Evolutionary conservation across 2,888 invertebrate species (phyloP).

Genomic region (Brachypalpus laphriformis): DNA sequence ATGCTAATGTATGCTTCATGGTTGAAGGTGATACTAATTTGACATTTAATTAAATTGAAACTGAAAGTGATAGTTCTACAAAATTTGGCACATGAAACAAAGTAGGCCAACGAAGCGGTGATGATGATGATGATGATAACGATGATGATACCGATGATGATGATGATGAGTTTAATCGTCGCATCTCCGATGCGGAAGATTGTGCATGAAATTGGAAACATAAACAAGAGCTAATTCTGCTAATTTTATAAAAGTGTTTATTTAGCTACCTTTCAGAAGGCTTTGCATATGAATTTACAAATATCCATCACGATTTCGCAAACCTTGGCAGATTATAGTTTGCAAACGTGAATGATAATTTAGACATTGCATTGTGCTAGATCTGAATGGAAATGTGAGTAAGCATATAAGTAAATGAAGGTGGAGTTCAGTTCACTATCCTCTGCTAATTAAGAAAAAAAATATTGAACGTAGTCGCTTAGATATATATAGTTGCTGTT

Average conservation of each 20-base stretch:
- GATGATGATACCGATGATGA: no score
- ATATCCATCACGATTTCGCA: not conserved
- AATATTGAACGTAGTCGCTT: not conserved
- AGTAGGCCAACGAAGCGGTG: not conserved
- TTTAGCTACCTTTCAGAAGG: no score
- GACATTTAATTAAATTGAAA: not conserved
- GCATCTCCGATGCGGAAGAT: not conserved
- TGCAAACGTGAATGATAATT: not conserved
- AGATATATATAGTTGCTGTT: no score
- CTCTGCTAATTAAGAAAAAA: not conserved
- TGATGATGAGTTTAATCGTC: no score
- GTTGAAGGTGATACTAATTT: not conserved
- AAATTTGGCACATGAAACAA: not conserved
- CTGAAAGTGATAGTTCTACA: constrained; percentile 15
- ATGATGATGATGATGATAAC: no score
- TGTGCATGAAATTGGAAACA: not conserved
- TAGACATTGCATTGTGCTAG: not conserved
- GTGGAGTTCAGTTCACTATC: not conserved
- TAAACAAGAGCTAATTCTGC: not conserved
- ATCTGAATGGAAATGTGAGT: not conserved
- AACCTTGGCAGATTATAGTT: not conserved
- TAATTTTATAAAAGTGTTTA: not conserved
- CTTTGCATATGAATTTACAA: not conserved
- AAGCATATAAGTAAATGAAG: no score
- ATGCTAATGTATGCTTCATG: constrained; percentile 15